These are phyloP conservation scores for Belgica antarctica DNA, from an alignment of 2,888 invertebrate species.

Conservation along the genomic window DNA sequence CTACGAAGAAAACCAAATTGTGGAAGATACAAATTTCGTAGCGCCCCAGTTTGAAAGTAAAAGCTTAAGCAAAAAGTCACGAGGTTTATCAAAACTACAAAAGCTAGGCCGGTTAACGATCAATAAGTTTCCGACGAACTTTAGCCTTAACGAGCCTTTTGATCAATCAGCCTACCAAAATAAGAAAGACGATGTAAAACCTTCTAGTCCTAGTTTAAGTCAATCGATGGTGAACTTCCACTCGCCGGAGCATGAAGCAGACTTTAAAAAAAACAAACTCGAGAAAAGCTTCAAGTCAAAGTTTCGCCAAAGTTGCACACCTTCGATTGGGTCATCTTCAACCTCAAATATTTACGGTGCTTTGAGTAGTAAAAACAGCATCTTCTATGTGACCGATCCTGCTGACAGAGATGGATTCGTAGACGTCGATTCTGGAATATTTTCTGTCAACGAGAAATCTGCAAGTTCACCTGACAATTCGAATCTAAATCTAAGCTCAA, in stretches of 20 bases:
- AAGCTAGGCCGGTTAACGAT: constrained; percentile 44
- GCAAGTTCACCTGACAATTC: constrained; percentile 41
- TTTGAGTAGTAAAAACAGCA: constrained; percentile 63
- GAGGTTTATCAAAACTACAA: constrained; percentile 39
- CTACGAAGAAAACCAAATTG: constrained; percentile 22
- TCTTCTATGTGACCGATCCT: constrained; percentile 69
- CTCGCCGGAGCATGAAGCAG: constrained; percentile 1
- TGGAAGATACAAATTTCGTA: not conserved
- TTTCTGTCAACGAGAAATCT: constrained; percentile 56
- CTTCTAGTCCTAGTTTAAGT: constrained; percentile 39
- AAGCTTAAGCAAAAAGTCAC: constrained; percentile 52
- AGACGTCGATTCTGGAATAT: constrained; percentile 65
- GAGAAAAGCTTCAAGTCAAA: constrained; percentile 62
- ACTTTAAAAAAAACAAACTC: constrained; percentile 16
- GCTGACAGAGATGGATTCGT: too few relatives aligned
- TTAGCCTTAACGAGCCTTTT: constrained; percentile 49
- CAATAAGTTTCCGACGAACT: constrained; percentile 45
- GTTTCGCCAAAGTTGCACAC: constrained; percentile 59
- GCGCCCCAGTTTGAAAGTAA: constrained; percentile 57
- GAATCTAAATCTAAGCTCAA: constrained; percentile 41
- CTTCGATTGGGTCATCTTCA: constrained; percentile 60
- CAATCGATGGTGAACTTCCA: constrained; percentile 21
- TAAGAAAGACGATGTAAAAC: constrained; percentile 46
- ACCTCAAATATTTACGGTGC: constrained; percentile 59
- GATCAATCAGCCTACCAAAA: constrained; percentile 49